phyloP scores from a whole-genome alignment of 2,797 vertebrate genomes.

The Oreochromis grahami region DNA sequence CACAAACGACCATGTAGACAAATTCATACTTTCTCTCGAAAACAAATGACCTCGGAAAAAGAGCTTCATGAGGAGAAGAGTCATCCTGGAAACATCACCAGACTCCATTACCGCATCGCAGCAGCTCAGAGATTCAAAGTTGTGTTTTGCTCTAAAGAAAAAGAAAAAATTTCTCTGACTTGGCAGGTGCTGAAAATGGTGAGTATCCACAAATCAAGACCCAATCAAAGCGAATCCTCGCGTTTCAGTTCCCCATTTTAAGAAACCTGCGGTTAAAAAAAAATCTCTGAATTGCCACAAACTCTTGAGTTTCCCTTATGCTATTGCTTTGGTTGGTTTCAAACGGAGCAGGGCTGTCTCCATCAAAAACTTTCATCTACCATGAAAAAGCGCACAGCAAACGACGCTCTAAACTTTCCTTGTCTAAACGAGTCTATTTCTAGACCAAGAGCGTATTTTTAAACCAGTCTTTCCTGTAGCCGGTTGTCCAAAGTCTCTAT shows the following conservation, averaged over 20 bases:
- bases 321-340: slow-evolving; percentile 11
- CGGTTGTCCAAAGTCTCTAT: slow-evolving; percentile 13
- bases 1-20: background rate
- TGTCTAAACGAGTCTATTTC: slow-evolving; percentile 20
- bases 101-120: slow-evolving; percentile 63
- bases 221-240: background rate
- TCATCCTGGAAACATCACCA: slow-evolving; percentile 3
- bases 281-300: background rate
- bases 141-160: background rate
- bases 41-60: background rate
- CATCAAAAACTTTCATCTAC: background rate
- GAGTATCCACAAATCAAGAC: slow-evolving; percentile 15
- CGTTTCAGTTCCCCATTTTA: slow-evolving; percentile 30
- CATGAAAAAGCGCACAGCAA: background rate
- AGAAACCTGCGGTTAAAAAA: background rate
- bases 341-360: background rate
- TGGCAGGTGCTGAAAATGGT: background rate
- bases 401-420: background rate
- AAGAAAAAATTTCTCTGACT: background rate
- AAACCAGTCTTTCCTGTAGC: slow-evolving; percentile 13
- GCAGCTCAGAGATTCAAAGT: background rate
- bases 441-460: slow-evolving; percentile 16
- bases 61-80: background rate
- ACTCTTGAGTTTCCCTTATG: background rate
- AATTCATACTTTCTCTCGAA: slow-evolving; percentile 17